Base-by-base conservation (phyloP, 2,888 invertebrate genomes). In the Spilarctia lutea region DNA sequence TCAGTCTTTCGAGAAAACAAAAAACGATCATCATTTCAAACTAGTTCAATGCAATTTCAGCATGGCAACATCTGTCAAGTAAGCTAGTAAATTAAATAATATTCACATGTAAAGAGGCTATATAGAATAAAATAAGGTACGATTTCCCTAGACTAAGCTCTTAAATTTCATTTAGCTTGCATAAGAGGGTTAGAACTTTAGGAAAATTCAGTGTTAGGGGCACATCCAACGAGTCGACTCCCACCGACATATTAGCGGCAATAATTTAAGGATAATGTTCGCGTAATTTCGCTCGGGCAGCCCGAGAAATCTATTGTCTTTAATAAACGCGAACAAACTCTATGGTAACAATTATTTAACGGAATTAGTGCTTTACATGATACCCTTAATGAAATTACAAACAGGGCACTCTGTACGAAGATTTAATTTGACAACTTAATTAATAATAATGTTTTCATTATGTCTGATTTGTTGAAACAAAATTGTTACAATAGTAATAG, bases 231-330 rank as follows among this genome's bases (percentile, higher is more conserved):
- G 77, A 84, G 86, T 85, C 83, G 85, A 89, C 86, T 86, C 88
- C 89, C 87, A 90, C 92, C 91, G 89, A 94, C 94, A 94, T 95
- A 95, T 95, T 95, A 95, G 93, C 89, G 89, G 91, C 92, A 90
- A 94, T 95, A 95, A 95, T 93, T 95, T 93, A 93, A 86, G 91
- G 93, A 92, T 95, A 95, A 94, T 92, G 94, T 86, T 88, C 89
- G 82, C 89, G 93, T 94, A 94, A 94, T 94, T 94, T 93, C 87
- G 85, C 90, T 86, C 88, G 88, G 87, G 92, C 92, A 89, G 88
- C 91, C 91, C 89, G 87, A 88, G 87, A 92, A 94, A 95, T 95
- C 94, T 94, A 95, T 94, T 93, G 94, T 88, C 92, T 93, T 94
- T 94, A 95, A 95, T 95, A 94, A 95, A 94, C 92, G 94, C 85